Conservation (phyloP, 1,140 invertebrate species). For the Trichonephila inaurata region DNA sequence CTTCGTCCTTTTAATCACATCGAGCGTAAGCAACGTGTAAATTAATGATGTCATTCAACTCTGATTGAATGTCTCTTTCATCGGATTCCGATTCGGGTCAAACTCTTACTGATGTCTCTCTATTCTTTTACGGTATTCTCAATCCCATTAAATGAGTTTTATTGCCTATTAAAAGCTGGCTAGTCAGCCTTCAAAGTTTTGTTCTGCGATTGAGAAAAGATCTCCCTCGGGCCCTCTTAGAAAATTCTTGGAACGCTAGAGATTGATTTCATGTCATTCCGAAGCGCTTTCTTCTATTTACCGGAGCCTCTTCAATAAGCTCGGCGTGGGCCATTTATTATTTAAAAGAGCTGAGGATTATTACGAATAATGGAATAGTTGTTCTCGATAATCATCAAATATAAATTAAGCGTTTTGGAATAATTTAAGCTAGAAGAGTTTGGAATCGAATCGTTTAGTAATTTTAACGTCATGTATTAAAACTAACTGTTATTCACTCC, state of each 20-base stretch:
- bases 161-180: slow-evolving; percentile 4
- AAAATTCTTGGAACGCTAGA: not conserved
- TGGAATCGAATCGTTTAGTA: too few species aligned
- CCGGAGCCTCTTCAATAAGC: not conserved
- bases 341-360: too few species aligned
- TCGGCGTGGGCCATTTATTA: too few species aligned
- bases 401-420: too few species aligned
- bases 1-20: not conserved
- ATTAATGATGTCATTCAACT: slow-evolving; percentile 36
- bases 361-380: too few species aligned
- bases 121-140: not conserved
- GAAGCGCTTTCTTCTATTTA: not conserved
- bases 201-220: not conserved
- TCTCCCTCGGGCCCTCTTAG: not conserved
- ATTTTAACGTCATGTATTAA: too few species aligned
- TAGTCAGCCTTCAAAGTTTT: not conserved
- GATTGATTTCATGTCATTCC: not conserved
- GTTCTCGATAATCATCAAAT: too few species aligned
- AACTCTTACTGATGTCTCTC: not conserved
- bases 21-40: not conserved
- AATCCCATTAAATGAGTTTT: not conserved
- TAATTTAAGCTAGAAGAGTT: too few species aligned
- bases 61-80: not conserved
- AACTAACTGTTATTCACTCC: too few species aligned
- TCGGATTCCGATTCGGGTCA: not conserved